Base-by-base conservation (phyloP, 2,113 vertebrate species). In the Sphaerodactylus townsendi region DNA sequence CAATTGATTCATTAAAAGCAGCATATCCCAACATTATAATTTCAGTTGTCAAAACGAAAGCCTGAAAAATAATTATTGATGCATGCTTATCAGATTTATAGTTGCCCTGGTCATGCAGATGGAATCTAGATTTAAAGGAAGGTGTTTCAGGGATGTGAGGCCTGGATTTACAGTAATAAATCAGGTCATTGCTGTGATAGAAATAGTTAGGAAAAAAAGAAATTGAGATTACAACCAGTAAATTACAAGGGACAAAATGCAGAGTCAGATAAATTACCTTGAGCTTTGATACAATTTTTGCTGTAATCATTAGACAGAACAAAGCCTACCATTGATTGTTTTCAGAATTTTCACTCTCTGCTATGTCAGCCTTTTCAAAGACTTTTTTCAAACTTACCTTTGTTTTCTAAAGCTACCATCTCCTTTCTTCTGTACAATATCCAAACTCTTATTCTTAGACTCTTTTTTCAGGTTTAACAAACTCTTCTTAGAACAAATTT, bases 261-360 rank as follows among this genome's bases (percentile, higher is more conserved):
- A 74, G 71, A 14, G 44, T 59, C 35, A 62, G 35, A 59, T 53
- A 77, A 62, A 62, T 77, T 62, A 77, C 75, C 23, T 77, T 62
- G 56, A 77, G 35, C 10, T 53, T 41, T 30, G 56, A 41, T 77
- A 25, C 56, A 77, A 23, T 41, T 62, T 77, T 77, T 64, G 33
- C 25, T 30, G 23, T 37, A 62, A 62, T 41, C 25, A 25, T 77
- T 77, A 77, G 64, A 64, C 46, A 77, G 76, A 64, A 77, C 76
- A 77, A 77, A 62, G 76, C 35, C 76, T 64, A 59, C 56, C 59
- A 64, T 64, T 56, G 76, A 77, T 64, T 77, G 37, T 77, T 64
- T 64, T 77, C 53, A 62, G 56, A 41, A 41, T 77, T 30, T 62
- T 64, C 35, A 41, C 76, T 41, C 37, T 77, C 15, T 39, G 56